These are phyloP conservation scores for Phalanger gymnotis DNA, from an alignment of 2,797 vertebrate species.

Conservation along the genomic window DNA sequence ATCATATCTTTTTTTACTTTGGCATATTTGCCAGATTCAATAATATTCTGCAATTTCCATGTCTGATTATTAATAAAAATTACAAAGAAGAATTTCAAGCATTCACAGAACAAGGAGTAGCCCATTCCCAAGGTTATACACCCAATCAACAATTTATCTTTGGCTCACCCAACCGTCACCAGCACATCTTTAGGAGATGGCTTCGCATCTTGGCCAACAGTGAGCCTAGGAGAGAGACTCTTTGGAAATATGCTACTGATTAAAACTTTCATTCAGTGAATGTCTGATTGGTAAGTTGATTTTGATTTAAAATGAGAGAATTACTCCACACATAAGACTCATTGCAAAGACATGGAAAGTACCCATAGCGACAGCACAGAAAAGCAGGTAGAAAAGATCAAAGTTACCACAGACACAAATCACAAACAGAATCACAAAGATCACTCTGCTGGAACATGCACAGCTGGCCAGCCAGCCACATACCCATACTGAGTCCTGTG, in stretches of 20 bases:
- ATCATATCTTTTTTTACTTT: background rate
- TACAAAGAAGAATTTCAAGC: conserved; percentile 37
- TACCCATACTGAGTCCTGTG: conserved; percentile 66
- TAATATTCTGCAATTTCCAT: background rate
- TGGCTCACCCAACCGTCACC: conserved; percentile 13
- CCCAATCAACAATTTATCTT: background rate
- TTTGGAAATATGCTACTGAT: conserved; percentile 46
- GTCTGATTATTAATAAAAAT: conserved; percentile 2
- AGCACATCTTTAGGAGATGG: conserved; percentile 32
- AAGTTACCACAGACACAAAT: conserved; percentile 34
- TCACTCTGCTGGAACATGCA: conserved; percentile 57
- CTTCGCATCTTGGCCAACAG: conserved; percentile 24
- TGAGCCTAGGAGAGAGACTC: conserved; percentile 21
- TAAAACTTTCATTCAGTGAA: conserved; percentile 54
- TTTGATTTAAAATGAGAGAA: conserved; percentile 57
- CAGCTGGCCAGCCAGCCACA: background rate
- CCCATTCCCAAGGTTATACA: background rate
- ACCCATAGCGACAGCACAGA: conserved; percentile 46
- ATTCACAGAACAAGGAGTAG: conserved; percentile 26
- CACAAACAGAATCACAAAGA: conserved; percentile 52
- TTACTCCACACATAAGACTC: conserved; percentile 13
- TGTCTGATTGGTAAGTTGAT: conserved; percentile 70
- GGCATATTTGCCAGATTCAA: conserved; percentile 4
- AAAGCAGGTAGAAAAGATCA: conserved; percentile 49
- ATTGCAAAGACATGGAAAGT: conserved; percentile 10